A percentile compares a stretch with the other conserved stretches of the same genome.
Evolutionary conservation across 2,113 vertebrate species (phyloP).

Genomic region (Gnathonemus echidnorhynchus): DNA sequence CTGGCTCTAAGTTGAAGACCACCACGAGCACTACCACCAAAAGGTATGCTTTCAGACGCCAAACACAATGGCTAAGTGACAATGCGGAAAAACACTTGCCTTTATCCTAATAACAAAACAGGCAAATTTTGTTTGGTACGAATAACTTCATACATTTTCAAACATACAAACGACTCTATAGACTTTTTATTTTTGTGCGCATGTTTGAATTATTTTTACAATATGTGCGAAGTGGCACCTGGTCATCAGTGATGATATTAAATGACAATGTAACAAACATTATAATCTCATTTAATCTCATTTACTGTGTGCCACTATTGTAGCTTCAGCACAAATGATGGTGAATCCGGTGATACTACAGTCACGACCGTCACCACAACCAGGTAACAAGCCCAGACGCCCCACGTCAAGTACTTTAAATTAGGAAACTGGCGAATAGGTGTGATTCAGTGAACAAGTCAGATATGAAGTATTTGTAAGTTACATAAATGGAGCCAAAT

Average conservation of each 20-base stretch:
- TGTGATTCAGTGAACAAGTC: neutral
- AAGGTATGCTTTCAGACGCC: constrained; percentile 31
- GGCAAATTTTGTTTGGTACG: neutral
- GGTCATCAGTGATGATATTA: neutral
- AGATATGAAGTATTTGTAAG: neutral
- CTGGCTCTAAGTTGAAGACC: neutral
- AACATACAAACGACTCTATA: neutral
- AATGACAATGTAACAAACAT: neutral
- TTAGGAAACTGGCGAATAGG: too few relatives aligned
- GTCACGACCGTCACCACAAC: constrained; percentile 17
- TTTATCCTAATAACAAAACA: neutral
- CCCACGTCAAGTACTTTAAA: neutral
- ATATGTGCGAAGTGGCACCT: neutral
- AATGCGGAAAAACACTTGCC: neutral
- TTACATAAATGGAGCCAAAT: neutral
- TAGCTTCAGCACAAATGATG: constrained; percentile 40
- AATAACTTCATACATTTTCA: neutral
- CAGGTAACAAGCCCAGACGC: constrained; percentile 34
- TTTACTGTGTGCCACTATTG: constrained; percentile 21
- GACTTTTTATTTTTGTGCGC: neutral
- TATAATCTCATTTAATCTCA: neutral
- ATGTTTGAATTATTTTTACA: neutral
- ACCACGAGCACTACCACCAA: constrained; percentile 26
- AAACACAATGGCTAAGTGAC: neutral
- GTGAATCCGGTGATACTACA: constrained; percentile 30